Evolutionary conservation across 2,888 invertebrate species (phyloP).

Genomic region (Polydrusus cervinus): DNA sequence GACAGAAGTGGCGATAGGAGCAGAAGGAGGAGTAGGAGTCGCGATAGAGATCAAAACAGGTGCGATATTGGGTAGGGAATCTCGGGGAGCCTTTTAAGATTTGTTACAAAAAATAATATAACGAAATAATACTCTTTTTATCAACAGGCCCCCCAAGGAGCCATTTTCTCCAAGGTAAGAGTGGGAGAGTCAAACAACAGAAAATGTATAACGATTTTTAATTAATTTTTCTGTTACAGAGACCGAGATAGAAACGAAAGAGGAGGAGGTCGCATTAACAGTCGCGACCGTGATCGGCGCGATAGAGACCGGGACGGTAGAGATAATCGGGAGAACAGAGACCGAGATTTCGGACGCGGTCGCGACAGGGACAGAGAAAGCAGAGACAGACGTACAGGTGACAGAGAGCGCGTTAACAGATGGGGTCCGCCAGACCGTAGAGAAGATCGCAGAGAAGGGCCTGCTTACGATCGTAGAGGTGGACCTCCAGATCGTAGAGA

Average conservation of each 20-base stretch:
- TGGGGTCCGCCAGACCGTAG: constrained; percentile 56
- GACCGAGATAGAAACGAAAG: constrained; percentile 65
- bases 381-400: constrained; percentile 50
- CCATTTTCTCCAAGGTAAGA: constrained; percentile 10
- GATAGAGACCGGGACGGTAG: constrained; percentile 63
- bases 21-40: constrained; percentile 53
- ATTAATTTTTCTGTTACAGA: constrained; percentile 54
- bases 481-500: constrained; percentile 53
- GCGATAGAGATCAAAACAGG: constrained; percentile 50
- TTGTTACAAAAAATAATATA: too few relatives aligned
- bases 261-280: constrained; percentile 47
- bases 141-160: constrained; percentile 5
- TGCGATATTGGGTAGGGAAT: constrained; percentile 22
- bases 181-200: too few relatives aligned
- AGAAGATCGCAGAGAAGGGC: constrained; percentile 58
- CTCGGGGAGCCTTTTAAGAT: too few relatives aligned
- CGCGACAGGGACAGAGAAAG: constrained; percentile 61
- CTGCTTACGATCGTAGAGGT: constrained; percentile 59
- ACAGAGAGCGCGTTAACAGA: constrained; percentile 38
- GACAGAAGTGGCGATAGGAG: constrained; percentile 57
- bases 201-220: too few relatives aligned
- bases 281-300: constrained; percentile 56
- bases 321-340: constrained; percentile 62
- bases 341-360: constrained; percentile 60
- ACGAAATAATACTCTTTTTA: not conserved